phyloP scores from a whole-genome alignment of 2,888 invertebrate species.

The Chalcosyrphus nemorum region DNA sequence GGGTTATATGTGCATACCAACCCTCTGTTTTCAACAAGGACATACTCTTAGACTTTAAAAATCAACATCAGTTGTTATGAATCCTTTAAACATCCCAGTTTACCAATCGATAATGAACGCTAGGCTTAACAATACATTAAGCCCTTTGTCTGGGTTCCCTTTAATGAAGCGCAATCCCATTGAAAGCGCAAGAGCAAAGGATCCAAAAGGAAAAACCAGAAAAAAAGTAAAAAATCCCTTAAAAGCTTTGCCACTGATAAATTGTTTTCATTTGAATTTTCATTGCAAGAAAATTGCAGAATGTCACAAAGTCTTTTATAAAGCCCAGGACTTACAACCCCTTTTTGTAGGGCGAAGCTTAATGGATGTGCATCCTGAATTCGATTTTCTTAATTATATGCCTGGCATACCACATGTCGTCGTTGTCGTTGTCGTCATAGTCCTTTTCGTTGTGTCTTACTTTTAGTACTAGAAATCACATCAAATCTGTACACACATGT shows the following conservation, averaged over 20 bases:
- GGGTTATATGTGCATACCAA: too few relatives aligned
- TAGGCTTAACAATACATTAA: background rate
- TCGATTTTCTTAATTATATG: constrained; percentile 72
- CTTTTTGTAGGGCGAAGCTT: constrained; percentile 25
- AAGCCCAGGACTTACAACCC: constrained; percentile 12
- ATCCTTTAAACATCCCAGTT: background rate
- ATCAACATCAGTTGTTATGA: too few relatives aligned
- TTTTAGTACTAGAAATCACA: constrained; percentile 55
- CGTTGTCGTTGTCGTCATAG: constrained; percentile 3
- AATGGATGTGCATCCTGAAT: constrained; percentile 71
- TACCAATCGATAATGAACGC: background rate
- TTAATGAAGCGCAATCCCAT: background rate
- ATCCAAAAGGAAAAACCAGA: background rate
- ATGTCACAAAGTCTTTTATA: constrained; percentile 43
- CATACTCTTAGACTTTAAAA: too few relatives aligned
- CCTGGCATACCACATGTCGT: constrained; percentile 56
- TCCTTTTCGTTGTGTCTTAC: constrained; percentile 25
- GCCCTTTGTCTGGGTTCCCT: background rate
- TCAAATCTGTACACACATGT: constrained; percentile 52
- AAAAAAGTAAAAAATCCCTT: background rate
- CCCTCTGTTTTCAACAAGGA: too few relatives aligned
- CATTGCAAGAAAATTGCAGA: constrained; percentile 51
- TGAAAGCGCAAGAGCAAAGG: background rate
- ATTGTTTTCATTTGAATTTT: constrained; percentile 65
- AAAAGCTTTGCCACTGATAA: constrained; percentile 52